Evolutionary conservation across 2,888 invertebrate genomes (phyloP).

Genomic region (Galeruca laticollis): DNA sequence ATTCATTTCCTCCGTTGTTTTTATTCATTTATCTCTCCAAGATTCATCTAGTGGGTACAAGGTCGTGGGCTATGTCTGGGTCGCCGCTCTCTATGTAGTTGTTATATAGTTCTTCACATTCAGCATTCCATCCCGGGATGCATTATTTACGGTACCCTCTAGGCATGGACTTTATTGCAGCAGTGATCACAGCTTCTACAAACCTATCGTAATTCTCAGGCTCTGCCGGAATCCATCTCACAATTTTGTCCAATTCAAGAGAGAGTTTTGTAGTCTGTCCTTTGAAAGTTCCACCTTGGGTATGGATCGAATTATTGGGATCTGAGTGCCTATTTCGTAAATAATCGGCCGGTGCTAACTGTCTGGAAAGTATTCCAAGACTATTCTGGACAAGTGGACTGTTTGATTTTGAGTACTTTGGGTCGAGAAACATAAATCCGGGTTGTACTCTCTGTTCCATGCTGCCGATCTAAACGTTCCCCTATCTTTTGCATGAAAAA

Average conservation of each 20-base stretch:
- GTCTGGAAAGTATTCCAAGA: background rate
- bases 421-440: conserved; percentile 2
- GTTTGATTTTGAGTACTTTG: conserved; percentile 1
- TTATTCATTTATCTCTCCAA: background rate
- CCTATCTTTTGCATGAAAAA: too few species aligned
- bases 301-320: too few species aligned
- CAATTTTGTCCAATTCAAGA: too few species aligned
- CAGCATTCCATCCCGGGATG: background rate
- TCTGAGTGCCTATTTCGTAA: too few species aligned
- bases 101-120: background rate
- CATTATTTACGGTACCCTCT: background rate
- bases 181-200: background rate
- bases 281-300: conserved; percentile 2
- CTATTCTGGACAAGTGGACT: background rate
- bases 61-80: background rate
- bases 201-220: too few species aligned
- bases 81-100: too few species aligned
- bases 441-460: too few species aligned
- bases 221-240: too few species aligned
- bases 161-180: background rate
- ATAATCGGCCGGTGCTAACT: too few species aligned
- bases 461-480: too few species aligned
- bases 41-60: background rate
- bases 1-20: too few species aligned
- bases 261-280: background rate